Conservation (phyloP, 2,797 vertebrate genomes). For the Hafferia zeledoni region DNA sequence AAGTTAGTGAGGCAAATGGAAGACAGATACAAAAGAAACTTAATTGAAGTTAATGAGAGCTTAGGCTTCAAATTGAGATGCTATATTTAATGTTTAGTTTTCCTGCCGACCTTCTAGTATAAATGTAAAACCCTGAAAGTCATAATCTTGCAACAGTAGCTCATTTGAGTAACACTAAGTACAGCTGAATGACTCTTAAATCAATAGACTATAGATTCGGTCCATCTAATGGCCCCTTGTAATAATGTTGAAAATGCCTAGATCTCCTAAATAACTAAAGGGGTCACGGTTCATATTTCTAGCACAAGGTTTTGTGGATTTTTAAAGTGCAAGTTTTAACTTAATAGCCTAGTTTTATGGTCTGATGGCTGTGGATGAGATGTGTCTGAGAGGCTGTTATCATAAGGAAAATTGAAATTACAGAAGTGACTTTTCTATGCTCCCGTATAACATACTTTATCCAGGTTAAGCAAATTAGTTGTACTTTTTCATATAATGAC, state of each 20-base stretch:
- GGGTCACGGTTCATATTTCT: slow-evolving; percentile 10
- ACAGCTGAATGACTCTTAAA: slow-evolving; percentile 18
- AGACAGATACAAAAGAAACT: not conserved
- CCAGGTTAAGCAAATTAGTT: slow-evolving; percentile 1
- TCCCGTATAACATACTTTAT: not conserved
- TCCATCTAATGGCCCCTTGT: slow-evolving; percentile 10
- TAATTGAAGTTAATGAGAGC: not conserved
- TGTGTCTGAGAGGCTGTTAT: slow-evolving; percentile 15
- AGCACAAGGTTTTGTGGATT: slow-evolving; percentile 29
- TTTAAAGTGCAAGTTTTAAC: slow-evolving; percentile 35
- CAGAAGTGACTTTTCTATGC: not conserved
- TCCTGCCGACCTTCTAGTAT: not conserved
- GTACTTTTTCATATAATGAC: not conserved
- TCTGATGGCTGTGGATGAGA: slow-evolving; percentile 7
- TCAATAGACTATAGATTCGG: not conserved
- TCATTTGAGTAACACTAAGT: not conserved
- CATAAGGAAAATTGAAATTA: slow-evolving; percentile 26
- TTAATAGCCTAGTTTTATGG: slow-evolving; percentile 41
- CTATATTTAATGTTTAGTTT: not conserved
- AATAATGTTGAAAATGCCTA: slow-evolving; percentile 39
- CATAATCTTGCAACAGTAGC: not conserved
- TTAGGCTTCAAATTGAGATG: not conserved
- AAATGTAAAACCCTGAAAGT: not conserved
- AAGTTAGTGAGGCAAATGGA: not conserved
- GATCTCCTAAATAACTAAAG: slow-evolving; percentile 11